These are phyloP conservation scores for Lophius piscatorius DNA, from an alignment of 2,113 vertebrate species.

Conservation along the genomic window DNA sequence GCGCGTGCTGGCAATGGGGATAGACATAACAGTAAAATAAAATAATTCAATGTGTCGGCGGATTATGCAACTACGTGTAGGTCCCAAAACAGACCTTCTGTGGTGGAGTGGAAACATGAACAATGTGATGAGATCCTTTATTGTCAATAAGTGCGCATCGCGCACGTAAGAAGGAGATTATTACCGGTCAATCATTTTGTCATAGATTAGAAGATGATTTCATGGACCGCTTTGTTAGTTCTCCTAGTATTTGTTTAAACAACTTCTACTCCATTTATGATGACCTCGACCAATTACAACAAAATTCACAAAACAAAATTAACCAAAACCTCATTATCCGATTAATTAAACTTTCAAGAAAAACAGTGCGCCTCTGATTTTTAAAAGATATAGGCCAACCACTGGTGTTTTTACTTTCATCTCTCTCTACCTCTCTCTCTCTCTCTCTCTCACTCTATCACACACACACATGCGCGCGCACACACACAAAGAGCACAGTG, in stretches of 20 bases:
- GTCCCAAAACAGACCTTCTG: constrained; percentile 44
- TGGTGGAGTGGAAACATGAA: constrained; percentile 25
- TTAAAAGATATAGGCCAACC: constrained; percentile 15
- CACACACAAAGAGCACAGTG: constrained; percentile 27
- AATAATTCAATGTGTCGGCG: constrained; percentile 69
- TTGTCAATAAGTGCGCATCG: background rate
- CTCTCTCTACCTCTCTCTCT: too few relatives aligned
- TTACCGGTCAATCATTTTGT: too few relatives aligned
- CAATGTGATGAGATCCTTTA: background rate
- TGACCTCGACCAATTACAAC: background rate
- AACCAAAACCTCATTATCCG: constrained; percentile 8
- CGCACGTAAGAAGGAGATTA: too few relatives aligned
- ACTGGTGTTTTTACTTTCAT: constrained; percentile 15
- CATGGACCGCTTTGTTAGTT: background rate
- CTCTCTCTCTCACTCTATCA: too few relatives aligned
- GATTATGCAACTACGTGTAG: constrained; percentile 73
- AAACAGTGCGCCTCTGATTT: constrained; percentile 16
- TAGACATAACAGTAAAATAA: constrained; percentile 53
- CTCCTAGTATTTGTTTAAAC: constrained; percentile 4
- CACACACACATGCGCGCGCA: constrained; percentile 1
- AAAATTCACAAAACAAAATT: background rate
- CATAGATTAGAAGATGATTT: background rate
- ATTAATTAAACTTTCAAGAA: constrained; percentile 34
- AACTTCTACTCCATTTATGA: background rate
- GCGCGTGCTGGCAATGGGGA: constrained; percentile 58